These are phyloP conservation scores for Miltochrista miniata DNA, from an alignment of 2,888 invertebrate genomes.

Conservation along the genomic window DNA sequence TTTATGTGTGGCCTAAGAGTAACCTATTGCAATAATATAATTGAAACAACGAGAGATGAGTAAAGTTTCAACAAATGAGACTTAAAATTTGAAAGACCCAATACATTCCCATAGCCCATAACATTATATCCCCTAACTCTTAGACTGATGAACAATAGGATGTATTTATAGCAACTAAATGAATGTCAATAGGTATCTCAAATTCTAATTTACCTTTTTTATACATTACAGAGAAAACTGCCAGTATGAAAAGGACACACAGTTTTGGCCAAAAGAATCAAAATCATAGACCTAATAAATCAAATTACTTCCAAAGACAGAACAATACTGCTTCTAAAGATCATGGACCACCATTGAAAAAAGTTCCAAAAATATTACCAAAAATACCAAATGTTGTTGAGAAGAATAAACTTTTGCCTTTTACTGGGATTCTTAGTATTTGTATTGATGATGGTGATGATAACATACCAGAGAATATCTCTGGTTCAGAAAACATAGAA, in stretches of 20 bases:
- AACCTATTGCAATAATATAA: no score
- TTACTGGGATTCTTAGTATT: conserved; percentile 74
- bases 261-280: conserved; percentile 28
- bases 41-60: no score
- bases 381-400: conserved; percentile 37
- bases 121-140: no score
- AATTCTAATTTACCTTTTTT: no score
- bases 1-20: no score
- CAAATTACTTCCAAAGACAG: conserved; percentile 14
- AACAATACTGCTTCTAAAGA: conserved; percentile 8
- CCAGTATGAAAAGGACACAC: conserved; percentile 33
- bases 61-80: no score
- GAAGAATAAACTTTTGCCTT: conserved; percentile 67
- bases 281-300: conserved; percentile 9
- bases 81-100: no score
- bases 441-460: conserved; percentile 52
- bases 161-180: no score
- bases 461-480: conserved; percentile 24
- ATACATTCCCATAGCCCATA: no score
- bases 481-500: conserved; percentile 29
- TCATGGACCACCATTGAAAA: conserved; percentile 28
- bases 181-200: no score
- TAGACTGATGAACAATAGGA: no score
- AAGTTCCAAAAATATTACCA: conserved; percentile 39
- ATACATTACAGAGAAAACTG: conserved; percentile 5